Conservation (phyloP, 1,140 invertebrate genomes). For the Drosophila repletoides region DNA sequence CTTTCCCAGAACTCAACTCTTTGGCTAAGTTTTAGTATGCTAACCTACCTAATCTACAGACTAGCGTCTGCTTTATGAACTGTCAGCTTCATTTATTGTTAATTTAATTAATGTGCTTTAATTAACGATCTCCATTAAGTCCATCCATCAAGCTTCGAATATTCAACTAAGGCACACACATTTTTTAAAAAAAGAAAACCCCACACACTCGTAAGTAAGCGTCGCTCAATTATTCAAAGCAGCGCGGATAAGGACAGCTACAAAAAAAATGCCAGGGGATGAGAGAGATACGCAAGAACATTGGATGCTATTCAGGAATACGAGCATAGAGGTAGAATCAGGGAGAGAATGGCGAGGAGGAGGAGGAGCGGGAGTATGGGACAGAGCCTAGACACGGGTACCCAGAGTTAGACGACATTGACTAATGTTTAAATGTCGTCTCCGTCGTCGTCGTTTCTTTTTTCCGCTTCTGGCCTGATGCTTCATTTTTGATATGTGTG, state of each 20-base stretch:
- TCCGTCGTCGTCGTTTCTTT: slow-evolving; percentile 54
- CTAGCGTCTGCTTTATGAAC: too few relatives aligned
- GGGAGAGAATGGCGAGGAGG: too few relatives aligned
- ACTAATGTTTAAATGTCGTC: slow-evolving; percentile 78
- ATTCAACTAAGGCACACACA: slow-evolving; percentile 56
- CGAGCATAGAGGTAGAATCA: too few relatives aligned
- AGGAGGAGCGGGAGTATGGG: neutral
- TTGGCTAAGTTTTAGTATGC: too few relatives aligned
- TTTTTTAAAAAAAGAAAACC: slow-evolving; percentile 74
- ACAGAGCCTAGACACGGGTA: slow-evolving; percentile 65
- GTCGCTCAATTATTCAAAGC: slow-evolving; percentile 71
- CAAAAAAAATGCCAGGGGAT: neutral
- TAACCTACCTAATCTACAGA: too few relatives aligned
- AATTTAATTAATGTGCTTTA: too few relatives aligned
- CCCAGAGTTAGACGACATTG: slow-evolving; percentile 72
- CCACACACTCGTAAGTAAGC: slow-evolving; percentile 35
- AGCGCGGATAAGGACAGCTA: slow-evolving; percentile 26
- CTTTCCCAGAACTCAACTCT: too few relatives aligned
- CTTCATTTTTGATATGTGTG: slow-evolving; percentile 72
- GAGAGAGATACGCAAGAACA: neutral
- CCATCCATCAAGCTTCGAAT: too few relatives aligned
- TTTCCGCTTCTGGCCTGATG: slow-evolving; percentile 42
- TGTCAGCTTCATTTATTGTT: too few relatives aligned
- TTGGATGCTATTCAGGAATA: slow-evolving; percentile 10
- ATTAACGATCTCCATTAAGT: too few relatives aligned